Percentiles rank a stretch among this genome's conserved stretches.
phyloP scores from a whole-genome alignment of 1,140 invertebrate genomes.

The Caerostris extrusa region DNA sequence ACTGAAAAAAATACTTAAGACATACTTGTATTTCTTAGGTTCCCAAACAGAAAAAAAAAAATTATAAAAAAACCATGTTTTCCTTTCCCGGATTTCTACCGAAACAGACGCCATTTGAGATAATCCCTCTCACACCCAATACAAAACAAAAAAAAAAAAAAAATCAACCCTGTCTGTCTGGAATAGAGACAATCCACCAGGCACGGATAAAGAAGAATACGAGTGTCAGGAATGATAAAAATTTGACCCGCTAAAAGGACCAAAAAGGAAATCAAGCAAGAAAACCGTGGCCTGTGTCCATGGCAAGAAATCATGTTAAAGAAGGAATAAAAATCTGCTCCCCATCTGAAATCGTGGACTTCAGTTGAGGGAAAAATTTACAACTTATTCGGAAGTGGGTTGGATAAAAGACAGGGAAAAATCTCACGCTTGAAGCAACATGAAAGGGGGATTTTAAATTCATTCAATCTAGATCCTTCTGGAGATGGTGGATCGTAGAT shows the following conservation, averaged over 20 bases:
- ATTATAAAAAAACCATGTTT: neutral
- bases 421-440: neutral
- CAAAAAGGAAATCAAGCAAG: neutral
- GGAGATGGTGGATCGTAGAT: constrained; percentile 8
- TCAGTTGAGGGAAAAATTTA: neutral
- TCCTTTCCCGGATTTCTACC: neutral
- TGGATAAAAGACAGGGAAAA: neutral
- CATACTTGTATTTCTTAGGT: too few species aligned
- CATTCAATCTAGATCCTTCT: neutral
- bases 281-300: neutral
- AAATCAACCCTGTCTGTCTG: neutral
- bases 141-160: neutral
- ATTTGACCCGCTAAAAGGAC: neutral
- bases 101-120: neutral
- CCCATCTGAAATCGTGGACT: neutral
- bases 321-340: neutral
- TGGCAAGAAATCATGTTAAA: neutral
- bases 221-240: constrained; percentile 4
- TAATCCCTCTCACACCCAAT: neutral
- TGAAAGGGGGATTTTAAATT: constrained; percentile 8
- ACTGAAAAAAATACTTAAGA: too few species aligned
- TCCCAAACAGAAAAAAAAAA: neutral
- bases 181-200: neutral
- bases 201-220: neutral
- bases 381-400: neutral